Percentiles rank a stretch among this genome's conserved stretches.
These are phyloP conservation scores for Pomatostomus ruficeps DNA, from an alignment of 2,113 vertebrate genomes.

Conservation along the genomic window DNA sequence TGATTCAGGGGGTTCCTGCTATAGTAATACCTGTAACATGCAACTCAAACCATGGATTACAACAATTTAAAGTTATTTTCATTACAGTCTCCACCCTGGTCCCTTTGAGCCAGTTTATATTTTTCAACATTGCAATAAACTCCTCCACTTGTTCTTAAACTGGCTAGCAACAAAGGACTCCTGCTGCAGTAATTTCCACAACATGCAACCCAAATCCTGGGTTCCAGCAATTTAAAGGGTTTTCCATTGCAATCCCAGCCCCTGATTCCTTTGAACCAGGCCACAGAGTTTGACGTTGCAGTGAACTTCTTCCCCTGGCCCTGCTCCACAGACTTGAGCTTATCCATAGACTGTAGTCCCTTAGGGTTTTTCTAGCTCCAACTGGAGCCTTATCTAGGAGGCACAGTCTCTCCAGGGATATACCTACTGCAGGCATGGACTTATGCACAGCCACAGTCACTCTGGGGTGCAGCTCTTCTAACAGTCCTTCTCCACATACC, in stretches of 20 bases:
- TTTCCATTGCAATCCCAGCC: not conserved
- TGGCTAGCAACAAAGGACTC: not conserved
- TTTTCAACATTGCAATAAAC: not conserved
- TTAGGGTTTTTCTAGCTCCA: not conserved
- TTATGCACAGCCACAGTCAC: not conserved
- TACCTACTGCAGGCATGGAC: not conserved
- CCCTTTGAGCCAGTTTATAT: not conserved
- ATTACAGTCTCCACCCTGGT: not conserved
- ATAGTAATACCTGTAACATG: not conserved
- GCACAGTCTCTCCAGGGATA: not conserved
- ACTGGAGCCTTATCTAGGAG: not conserved
- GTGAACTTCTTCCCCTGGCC: not conserved
- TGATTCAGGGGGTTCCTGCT: not conserved
- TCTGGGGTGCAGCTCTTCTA: not conserved
- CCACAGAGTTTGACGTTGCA: not conserved
- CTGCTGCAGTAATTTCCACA: not conserved
- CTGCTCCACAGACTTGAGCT: not conserved
- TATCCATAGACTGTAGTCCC: not conserved
- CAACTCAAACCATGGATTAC: not conserved
- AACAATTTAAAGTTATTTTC: not conserved
- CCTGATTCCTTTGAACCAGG: not conserved
- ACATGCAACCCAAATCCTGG: fast-evolving
- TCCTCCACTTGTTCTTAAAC: not conserved
- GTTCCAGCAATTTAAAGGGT: not conserved
- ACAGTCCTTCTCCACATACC: fast-evolving